Evolutionary conservation across 2,888 invertebrate species (phyloP).

Genomic region (Nephrotoma guestfalica): DNA sequence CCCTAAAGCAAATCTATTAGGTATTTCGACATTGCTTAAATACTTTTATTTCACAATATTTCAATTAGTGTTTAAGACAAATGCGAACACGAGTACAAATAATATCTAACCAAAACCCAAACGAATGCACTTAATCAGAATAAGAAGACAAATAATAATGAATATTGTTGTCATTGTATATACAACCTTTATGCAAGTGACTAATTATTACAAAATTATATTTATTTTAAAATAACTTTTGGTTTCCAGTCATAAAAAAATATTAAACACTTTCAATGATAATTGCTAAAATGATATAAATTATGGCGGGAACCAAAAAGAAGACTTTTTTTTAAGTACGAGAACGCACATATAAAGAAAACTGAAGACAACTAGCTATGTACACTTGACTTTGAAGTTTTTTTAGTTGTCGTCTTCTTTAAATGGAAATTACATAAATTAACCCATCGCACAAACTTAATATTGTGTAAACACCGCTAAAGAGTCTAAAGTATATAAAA

Average conservation of each 20-base stretch:
- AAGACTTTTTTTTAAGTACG: neutral
- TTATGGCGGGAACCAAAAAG: neutral
- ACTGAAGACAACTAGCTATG: neutral
- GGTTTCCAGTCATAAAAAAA: neutral
- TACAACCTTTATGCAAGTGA: neutral
- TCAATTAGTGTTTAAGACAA: neutral
- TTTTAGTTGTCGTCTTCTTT: neutral
- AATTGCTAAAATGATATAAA: neutral
- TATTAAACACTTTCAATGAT: neutral
- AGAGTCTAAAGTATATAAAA: neutral
- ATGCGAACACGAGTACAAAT: neutral
- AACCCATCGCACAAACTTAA: neutral
- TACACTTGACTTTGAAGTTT: neutral
- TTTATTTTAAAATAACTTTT: neutral
- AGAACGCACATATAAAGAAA: neutral
- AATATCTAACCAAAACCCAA: no score
- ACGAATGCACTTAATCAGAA: neutral
- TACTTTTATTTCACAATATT: neutral
- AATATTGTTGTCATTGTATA: neutral
- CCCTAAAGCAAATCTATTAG: no score
- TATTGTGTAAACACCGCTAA: neutral
- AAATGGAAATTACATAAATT: neutral
- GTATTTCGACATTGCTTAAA: no score
- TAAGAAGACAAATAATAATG: neutral
- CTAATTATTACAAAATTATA: neutral